Evolutionary conservation across 2,888 invertebrate genomes (phyloP).

Genomic region (Gymnoscelis rufifasciata): DNA sequence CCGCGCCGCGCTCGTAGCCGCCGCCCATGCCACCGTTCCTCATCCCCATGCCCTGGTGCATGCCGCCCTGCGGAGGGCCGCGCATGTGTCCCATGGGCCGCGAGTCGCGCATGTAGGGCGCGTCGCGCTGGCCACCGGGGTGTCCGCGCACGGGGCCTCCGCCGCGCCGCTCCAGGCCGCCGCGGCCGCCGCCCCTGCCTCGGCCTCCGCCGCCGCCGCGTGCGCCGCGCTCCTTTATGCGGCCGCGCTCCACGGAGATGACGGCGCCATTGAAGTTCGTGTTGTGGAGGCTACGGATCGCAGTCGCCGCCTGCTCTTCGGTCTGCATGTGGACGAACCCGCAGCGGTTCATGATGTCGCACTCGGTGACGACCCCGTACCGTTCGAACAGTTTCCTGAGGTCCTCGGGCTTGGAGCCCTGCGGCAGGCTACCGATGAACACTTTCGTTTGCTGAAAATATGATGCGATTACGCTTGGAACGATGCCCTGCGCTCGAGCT

Average conservation of each 20-base stretch:
- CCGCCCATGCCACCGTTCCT: slow-evolving; percentile 45
- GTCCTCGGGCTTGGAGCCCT: slow-evolving; percentile 90
- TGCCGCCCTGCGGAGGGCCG: slow-evolving; percentile 41
- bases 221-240: slow-evolving; percentile 84
- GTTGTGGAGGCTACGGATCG: slow-evolving; percentile 89
- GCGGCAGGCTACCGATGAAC: slow-evolving; percentile 95
- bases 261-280: slow-evolving; percentile 89
- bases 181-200: slow-evolving; percentile 70
- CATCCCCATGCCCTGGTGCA: slow-evolving; percentile 54
- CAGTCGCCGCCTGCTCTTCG: slow-evolving; percentile 88
- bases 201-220: slow-evolving; percentile 73
- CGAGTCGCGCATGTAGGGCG: slow-evolving; percentile 56
- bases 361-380: slow-evolving; percentile 93
- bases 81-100: slow-evolving; percentile 53
- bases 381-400: slow-evolving; percentile 89
- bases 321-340: slow-evolving; percentile 96
- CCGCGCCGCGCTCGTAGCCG: slow-evolving; percentile 56
- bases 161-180: slow-evolving; percentile 54
- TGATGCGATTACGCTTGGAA: slow-evolving; percentile 14
- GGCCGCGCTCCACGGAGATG: slow-evolving; percentile 90
- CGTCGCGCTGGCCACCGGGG: slow-evolving; percentile 46
- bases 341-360: slow-evolving; percentile 96
- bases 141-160: slow-evolving; percentile 51
- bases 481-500: background rate
- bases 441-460: slow-evolving; percentile 87